Evolutionary conservation across 2,113 vertebrate genomes (phyloP).

Genomic region (Nibea coibor): DNA sequence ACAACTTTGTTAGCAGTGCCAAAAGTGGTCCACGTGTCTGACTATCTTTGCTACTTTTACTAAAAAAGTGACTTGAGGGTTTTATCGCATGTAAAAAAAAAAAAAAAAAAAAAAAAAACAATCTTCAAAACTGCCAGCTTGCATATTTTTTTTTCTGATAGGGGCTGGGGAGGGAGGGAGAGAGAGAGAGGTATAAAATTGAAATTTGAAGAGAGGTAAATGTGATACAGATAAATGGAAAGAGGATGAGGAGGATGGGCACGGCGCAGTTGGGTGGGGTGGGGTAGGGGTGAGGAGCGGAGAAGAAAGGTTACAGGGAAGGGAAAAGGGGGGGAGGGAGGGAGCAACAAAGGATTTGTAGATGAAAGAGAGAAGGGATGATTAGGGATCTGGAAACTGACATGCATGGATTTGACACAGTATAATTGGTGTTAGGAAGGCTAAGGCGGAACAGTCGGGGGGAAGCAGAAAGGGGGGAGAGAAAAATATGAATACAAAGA

Average conservation of each 20-base stretch:
- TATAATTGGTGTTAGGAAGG: slow-evolving; percentile 79
- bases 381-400: slow-evolving; percentile 81
- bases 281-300: slow-evolving; percentile 52
- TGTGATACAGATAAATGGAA: slow-evolving; percentile 53
- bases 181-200: slow-evolving; percentile 26
- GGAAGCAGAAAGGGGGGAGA: slow-evolving; percentile 18
- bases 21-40: not conserved
- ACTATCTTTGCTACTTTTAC: slow-evolving; percentile 6
- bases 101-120: not conserved
- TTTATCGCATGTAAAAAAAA: slow-evolving; percentile 3
- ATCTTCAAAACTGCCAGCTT: slow-evolving; percentile 5
- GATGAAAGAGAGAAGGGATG: slow-evolving; percentile 80
- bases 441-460: slow-evolving; percentile 58
- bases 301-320: slow-evolving; percentile 68
- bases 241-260: slow-evolving; percentile 48
- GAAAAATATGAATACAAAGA: slow-evolving; percentile 57
- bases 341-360: slow-evolving; percentile 76
- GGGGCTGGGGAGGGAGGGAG: not conserved
- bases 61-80: slow-evolving; percentile 12
- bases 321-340: slow-evolving; percentile 51
- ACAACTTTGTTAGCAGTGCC: not conserved
- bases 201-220: slow-evolving; percentile 45
- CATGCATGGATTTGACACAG: slow-evolving; percentile 82
- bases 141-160: slow-evolving; percentile 19
- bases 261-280: slow-evolving; percentile 47